Evolutionary conservation across 1,140 invertebrate genomes (phyloP).

Genomic region (Dendrolimus punctatus): DNA sequence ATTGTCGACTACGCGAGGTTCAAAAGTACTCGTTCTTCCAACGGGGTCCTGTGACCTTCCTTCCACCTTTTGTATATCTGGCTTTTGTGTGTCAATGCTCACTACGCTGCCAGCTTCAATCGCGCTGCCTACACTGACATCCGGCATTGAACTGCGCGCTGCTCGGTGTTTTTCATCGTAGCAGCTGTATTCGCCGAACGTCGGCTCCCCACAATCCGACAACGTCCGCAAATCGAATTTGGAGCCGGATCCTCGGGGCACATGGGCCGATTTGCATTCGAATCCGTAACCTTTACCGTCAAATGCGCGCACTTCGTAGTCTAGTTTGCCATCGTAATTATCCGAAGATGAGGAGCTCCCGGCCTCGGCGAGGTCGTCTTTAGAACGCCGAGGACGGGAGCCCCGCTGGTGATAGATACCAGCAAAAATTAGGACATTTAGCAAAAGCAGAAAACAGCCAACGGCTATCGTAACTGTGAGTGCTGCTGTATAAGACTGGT

Average conservation of each 20-base stretch:
- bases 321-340: slow-evolving; percentile 74
- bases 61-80: slow-evolving; percentile 71
- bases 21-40: slow-evolving; percentile 63
- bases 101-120: slow-evolving; percentile 69
- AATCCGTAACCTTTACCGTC: slow-evolving; percentile 75
- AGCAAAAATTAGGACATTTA: slow-evolving; percentile 95
- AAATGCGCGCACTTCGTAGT: slow-evolving; percentile 72
- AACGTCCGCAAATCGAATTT: slow-evolving; percentile 70
- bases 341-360: slow-evolving; percentile 78
- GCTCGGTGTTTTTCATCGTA: slow-evolving; percentile 75
- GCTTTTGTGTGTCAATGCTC: slow-evolving; percentile 68
- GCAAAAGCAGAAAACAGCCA: slow-evolving; percentile 88
- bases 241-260: slow-evolving; percentile 54
- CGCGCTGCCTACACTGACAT: slow-evolving; percentile 77
- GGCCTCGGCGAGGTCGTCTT: slow-evolving; percentile 81
- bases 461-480: slow-evolving; percentile 94
- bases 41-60: slow-evolving; percentile 42
- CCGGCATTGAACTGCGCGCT: slow-evolving; percentile 72
- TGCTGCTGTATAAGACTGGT: slow-evolving; percentile 90
- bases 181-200: slow-evolving; percentile 77
- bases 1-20: slow-evolving; percentile 61
- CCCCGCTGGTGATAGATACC: slow-evolving; percentile 93
- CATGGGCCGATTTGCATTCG: slow-evolving; percentile 68
- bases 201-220: slow-evolving; percentile 68
- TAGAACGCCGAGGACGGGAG: slow-evolving; percentile 77